These are phyloP conservation scores for Periophthalmus modestus DNA, from an alignment of 2,113 vertebrate genomes.

Conservation along the genomic window DNA sequence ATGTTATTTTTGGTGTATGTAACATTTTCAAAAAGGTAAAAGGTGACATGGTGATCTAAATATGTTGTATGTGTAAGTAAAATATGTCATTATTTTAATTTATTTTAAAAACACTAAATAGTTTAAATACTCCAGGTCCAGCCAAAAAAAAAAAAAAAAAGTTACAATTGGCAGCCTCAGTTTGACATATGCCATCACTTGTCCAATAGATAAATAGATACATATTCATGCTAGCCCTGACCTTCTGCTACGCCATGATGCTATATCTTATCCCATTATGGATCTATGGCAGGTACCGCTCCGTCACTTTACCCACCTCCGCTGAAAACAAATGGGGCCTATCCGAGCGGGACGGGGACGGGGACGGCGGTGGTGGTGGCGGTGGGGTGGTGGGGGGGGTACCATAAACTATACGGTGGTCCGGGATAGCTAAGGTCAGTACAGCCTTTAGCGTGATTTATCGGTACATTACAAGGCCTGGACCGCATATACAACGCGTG, in stretches of 20 bases:
- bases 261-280: constrained; percentile 23
- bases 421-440: constrained; percentile 51
- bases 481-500: background rate
- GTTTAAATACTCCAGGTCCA: no score
- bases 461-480: constrained; percentile 52
- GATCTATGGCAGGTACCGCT: constrained; percentile 9
- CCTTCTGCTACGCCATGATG: constrained; percentile 4
- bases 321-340: constrained; percentile 40
- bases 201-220: constrained; percentile 19
- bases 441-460: constrained; percentile 60
- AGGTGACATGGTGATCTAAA: no score
- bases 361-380: no score
- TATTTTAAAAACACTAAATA: no score
- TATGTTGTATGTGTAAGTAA: no score
- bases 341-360: constrained; percentile 21
- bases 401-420: constrained; percentile 42
- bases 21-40: no score
- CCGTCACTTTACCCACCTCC: constrained; percentile 6
- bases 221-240: constrained; percentile 18
- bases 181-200: background rate
- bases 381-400: constrained; percentile 6
- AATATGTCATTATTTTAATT: no score
- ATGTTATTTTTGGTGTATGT: no score
- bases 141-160: background rate
- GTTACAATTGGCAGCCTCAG: background rate